Evolutionary conservation across 2,888 invertebrate species (phyloP), one percentile per base, ranked within the genome.

Genomic region (Schizaphis graminum): DNA sequence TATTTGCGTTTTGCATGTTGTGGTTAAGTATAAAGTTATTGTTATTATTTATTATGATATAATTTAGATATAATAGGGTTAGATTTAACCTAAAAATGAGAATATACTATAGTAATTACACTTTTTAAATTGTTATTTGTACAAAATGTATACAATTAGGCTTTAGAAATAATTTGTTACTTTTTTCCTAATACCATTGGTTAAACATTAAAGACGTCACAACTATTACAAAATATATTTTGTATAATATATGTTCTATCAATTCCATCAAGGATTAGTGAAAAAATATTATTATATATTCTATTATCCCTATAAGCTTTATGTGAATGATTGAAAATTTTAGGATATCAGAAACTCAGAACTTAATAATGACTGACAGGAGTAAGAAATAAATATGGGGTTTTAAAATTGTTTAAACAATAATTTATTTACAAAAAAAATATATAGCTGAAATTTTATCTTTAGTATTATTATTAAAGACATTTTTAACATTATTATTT

Each of bases 231-330:
- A 49, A 91, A 61, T 41, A 61, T 21, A 61, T 61, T 35, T 89
- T 41, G 13, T 41, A 35, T 56, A 56, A 16, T 88, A 16, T 88
- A 35, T 44, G 16, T 87, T 49, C 13, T 16, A 77, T 77, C 21
- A 35, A 21, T 35, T 35, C 21, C 21, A 35, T 77, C 21, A 49
- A 47, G 11, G 53, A 21, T 41, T 53, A 77, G 26, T 53, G 77
- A 53, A 90, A 90, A 77, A 77, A 53, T 91, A 13, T 91, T 77
- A 35, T 77, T 49, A 47, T 35, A n/a, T 61, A 67, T 90, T 77
- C 13, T 67, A 91, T 77, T 35, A 77, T 67, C 21, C 11, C 0
- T n/a, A 49, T 49, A 90, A 90, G 47, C 35, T 49, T 49, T 49
- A 49, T 35, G 77, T 49, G 47, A 77, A 35, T 77, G 67, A 77